Base-by-base conservation (phyloP, 2,888 invertebrate genomes). In the Portevinia maculata region DNA sequence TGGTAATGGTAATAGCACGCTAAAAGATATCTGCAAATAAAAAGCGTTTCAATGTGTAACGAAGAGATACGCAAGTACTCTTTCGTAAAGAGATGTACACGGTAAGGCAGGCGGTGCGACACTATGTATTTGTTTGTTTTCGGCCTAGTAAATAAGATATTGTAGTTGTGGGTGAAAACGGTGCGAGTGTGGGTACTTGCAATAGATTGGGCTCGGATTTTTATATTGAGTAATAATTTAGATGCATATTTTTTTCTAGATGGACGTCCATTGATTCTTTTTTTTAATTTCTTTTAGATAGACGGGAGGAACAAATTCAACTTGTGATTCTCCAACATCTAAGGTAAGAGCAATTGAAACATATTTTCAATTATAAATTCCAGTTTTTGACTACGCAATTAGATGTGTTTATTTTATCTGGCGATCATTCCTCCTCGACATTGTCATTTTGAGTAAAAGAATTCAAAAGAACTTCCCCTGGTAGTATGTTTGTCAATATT, bases 1-100 rank as follows among this genome's bases (percentile, higher is more conserved):
- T 84, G 81, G 73, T 83, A 84, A 84, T 84, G 84, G 73, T 83
- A 84, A 84, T 76, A 67, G 71, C 67, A 84, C 37, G 71, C 83
- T 39, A 48, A 78, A 83, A 67, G 83, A 78, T 83, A 78, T 67
- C 46, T 70, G 64, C 70, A 83, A 83, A 71, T 64, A 75, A 81
- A 75, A 70, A 60, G 57, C 70, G 60, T 52, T 48, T 50, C 52
- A 53, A 69, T 57, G 59, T 28, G 60, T 73, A 75, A 59, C 69
- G 69, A 21, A 5, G 13, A 21, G 44, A 64, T 78, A 44, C 19
- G 3, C 19, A 9, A 24, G 24, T 11, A 5, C 9, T n/a, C 62
- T 7, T 13, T n/a, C 13, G n/a, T 9, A 7, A 37, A 37, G 37
- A 13, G 15, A 15, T 39, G 15, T 19, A 44, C 13, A n/a, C n/a